These are phyloP conservation scores for Bombycilla garrulus DNA, from an alignment of 2,113 vertebrate genomes.

Conservation along the genomic window DNA sequence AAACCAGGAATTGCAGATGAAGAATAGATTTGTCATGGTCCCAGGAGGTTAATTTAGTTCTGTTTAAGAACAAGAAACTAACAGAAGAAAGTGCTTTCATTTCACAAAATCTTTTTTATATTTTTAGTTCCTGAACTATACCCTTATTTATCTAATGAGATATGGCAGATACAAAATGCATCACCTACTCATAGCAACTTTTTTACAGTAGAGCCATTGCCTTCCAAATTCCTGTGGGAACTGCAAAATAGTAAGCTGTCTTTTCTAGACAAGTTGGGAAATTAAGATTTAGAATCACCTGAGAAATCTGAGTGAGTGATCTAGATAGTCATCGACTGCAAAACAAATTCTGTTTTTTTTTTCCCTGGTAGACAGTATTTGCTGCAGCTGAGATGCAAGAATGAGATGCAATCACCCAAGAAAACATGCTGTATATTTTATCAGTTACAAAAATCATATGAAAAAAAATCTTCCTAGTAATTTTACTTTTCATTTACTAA, in stretches of 20 bases:
- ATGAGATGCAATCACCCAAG: background rate
- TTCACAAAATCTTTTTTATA: background rate
- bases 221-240: background rate
- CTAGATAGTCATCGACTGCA: background rate
- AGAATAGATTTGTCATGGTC: background rate
- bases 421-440: background rate
- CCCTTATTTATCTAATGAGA: background rate
- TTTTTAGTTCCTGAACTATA: background rate
- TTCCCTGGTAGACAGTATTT: background rate
- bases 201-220: background rate
- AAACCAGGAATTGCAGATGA: background rate
- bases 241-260: background rate
- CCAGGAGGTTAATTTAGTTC: background rate
- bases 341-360: background rate
- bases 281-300: background rate
- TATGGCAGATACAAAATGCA: background rate
- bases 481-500: background rate
- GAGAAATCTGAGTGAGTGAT: background rate
- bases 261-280: background rate
- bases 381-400: background rate
- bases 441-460: background rate
- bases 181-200: background rate
- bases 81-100: background rate
- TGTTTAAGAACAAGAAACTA: background rate
- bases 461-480: background rate